Percentiles rank a stretch among this genome's conserved stretches.
Conservation (phyloP, 2,888 invertebrate genomes). For the Ormyrus labotus region DNA sequence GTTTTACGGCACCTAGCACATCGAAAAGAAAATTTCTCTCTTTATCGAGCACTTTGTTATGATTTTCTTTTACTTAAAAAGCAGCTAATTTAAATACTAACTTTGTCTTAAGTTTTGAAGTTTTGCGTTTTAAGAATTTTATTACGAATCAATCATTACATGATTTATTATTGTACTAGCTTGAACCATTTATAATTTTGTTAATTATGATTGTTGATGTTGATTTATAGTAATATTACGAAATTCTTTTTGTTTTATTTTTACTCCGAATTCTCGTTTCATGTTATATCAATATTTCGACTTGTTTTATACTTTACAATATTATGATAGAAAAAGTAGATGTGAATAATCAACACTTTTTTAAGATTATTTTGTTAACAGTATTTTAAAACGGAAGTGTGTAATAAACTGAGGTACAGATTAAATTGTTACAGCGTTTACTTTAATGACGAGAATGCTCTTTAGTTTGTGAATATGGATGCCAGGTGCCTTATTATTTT, state of each 20-base stretch:
- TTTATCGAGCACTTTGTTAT: background rate
- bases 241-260: conserved; percentile 3
- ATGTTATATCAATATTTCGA: too few relatives aligned
- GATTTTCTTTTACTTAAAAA: background rate
- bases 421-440: conserved; percentile 19
- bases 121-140: too few relatives aligned
- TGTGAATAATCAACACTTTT: too few relatives aligned
- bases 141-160: too few relatives aligned
- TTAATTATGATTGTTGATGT: too few relatives aligned
- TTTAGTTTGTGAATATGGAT: background rate
- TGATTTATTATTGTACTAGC: too few relatives aligned
- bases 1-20: too few relatives aligned
- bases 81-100: background rate
- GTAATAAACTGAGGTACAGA: conserved; percentile 10
- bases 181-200: too few relatives aligned
- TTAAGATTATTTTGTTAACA: background rate
- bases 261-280: background rate
- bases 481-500: conserved; percentile 30
- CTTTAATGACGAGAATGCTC: conserved; percentile 8
- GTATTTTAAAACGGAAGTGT: background rate
- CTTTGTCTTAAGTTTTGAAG: too few relatives aligned
- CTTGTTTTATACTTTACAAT: background rate
- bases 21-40: background rate
- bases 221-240: too few relatives aligned
- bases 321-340: background rate